These are phyloP conservation scores for Perithous albicinctus DNA, from an alignment of 2,888 invertebrate species.

Conservation along the genomic window DNA sequence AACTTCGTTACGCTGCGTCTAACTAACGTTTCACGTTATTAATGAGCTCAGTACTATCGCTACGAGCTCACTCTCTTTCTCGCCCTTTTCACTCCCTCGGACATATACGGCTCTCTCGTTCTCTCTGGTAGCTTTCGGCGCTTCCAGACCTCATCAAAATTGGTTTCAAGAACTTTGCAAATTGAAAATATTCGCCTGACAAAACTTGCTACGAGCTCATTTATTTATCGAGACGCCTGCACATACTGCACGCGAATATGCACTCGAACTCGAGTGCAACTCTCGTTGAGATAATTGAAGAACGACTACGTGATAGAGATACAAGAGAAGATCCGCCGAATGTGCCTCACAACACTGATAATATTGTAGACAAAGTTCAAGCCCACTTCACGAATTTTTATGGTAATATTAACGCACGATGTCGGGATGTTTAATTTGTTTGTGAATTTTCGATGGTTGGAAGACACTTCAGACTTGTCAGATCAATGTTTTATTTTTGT, in stretches of 20 bases:
- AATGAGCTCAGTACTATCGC: constrained; percentile 46
- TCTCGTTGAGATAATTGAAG: constrained; percentile 19
- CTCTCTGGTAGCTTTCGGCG: constrained; percentile 1
- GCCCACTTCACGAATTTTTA: not conserved
- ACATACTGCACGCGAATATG: constrained; percentile 2
- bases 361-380: constrained; percentile 5
- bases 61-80: constrained; percentile 15
- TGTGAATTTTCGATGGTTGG: too few species aligned
- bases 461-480: too few species aligned
- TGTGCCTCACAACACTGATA: not conserved
- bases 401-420: not conserved
- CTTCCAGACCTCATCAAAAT: constrained; percentile 35
- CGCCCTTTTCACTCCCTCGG: not conserved
- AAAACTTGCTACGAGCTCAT: constrained; percentile 34
- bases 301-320: not conserved
- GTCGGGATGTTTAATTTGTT: too few species aligned
- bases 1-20: constrained; percentile 68
- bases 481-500: too few species aligned
- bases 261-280: not conserved
- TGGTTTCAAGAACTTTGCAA: constrained; percentile 25
- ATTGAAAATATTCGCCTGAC: constrained; percentile 50
- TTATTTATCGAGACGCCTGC: constrained; percentile 42
- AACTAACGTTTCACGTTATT: constrained; percentile 68
- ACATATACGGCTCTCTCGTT: not conserved
- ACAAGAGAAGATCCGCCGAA: not conserved